Evolutionary conservation across 2,797 vertebrate genomes (phyloP), one percentile per base, ranked within the genome.

Genomic region (Xiphophorus birchmanni): DNA sequence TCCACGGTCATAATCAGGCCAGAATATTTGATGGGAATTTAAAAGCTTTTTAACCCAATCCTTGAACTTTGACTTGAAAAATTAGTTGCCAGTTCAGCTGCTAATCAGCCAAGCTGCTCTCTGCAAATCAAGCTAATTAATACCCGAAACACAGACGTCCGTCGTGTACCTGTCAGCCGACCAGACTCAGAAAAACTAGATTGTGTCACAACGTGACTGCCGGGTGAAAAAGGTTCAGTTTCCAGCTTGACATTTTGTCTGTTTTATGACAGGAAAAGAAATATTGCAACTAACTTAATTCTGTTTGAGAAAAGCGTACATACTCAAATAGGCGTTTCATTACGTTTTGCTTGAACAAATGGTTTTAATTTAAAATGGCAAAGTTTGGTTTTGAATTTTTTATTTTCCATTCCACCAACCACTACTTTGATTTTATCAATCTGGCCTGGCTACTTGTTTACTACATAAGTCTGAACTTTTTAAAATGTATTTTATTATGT

Each of bases 41-140:
- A 23, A 42, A 52, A 54, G 45, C 32, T 69, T 11, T 50, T 18
- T 11, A 69, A 52, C 13, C 75, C 21, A 18, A 76, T 58, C 56
- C 17, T 76, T 76, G 45, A 35, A 65, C 44, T 32, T 47, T 47
- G 9, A 44, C 58, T 35, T 63, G 11, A 11, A 77, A n/a, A 77
- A 77, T 77, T 26, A 42, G 63, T n/a, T 40, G 0, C 45, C 23
- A 13, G 37, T 3, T 26, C 13, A 15, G 29, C 17, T 44, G 47
- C 21, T 45, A 76, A 76, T 60, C 76, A 67, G 60, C 21, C 47
- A n/a, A 35, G 10, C 29, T 37, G 32, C 21, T 48, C 44, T 42
- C 32, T 69, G 13, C 35, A 69, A 69, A 69, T 77, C 67, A 78
- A 71, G 35, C 29, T 54, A 42, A 54, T 71, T 69, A 37, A 42